phyloP scores from a whole-genome alignment of 2,888 invertebrate species.

The Ellobium chinense region DNA sequence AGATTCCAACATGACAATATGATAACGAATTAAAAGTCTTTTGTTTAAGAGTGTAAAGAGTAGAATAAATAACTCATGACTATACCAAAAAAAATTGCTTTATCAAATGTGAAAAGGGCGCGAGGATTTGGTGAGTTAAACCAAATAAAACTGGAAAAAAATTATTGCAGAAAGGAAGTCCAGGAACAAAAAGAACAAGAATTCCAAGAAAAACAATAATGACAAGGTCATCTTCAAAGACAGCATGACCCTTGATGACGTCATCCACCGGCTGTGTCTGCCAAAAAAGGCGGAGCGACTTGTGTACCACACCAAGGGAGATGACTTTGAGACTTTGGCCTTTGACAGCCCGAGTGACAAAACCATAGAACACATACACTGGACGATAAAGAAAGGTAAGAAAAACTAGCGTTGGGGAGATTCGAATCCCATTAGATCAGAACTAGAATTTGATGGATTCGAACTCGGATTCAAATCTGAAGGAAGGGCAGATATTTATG shows the following conservation, averaged over 20 bases:
- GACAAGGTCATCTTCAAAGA: slow-evolving; percentile 21
- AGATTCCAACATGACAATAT: too few relatives aligned
- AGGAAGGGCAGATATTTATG: too few relatives aligned
- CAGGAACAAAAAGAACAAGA: neutral
- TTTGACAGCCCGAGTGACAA: slow-evolving; percentile 59
- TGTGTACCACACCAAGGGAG: slow-evolving; percentile 56
- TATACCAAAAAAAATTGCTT: too few relatives aligned
- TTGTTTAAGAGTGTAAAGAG: too few relatives aligned
- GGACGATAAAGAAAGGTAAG: slow-evolving; percentile 57
- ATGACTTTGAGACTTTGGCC: slow-evolving; percentile 55
- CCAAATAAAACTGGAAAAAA: too few relatives aligned
- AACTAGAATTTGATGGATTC: too few relatives aligned
- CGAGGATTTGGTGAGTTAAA: neutral
- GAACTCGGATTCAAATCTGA: too few relatives aligned
- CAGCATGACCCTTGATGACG: slow-evolving; percentile 28
- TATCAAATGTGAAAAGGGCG: neutral
- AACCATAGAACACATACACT: slow-evolving; percentile 58
- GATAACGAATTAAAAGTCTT: too few relatives aligned
- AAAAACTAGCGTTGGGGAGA: neutral
- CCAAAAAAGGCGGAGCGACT: slow-evolving; percentile 54
- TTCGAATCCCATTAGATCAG: too few relatives aligned
- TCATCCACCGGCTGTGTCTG: slow-evolving; percentile 51
- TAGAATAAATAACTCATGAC: too few relatives aligned
- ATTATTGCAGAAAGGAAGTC: too few relatives aligned
- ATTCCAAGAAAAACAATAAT: neutral